Base-by-base conservation (phyloP, 2,888 invertebrate species). In the Oscheius sp. region DNA sequence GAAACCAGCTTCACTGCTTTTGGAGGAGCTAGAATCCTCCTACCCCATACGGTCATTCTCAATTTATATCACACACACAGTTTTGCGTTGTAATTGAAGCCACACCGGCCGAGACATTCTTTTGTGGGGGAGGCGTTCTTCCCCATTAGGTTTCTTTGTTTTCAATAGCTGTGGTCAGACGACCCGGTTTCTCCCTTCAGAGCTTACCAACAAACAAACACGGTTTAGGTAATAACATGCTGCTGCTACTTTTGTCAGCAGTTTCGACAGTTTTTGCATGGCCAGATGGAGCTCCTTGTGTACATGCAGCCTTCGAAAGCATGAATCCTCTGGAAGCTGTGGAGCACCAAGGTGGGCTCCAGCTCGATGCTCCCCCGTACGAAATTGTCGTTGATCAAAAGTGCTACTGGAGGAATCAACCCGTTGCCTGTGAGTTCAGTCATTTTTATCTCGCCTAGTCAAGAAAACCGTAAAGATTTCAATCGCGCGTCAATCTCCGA, bases 321-420 rank as follows among this genome's bases (percentile, higher is more conserved):
- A 88, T 88, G 88, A 88, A 88, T 74, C 88, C 88, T n/a, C 74
- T 87, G 32, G 88, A 88, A 77, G 88, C 88, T 9, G 85, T 88
- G 3, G 88, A 88, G 62, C 88, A 88, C 78, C 87, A 88, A 62
- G 88, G 88, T 42, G 88, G 88, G 11, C 82, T 88, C 11, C 83
- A 83, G 76, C 77, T 85, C n/a, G 50, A 60, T 47, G 10, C 76
- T 29, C 88, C 88, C 0, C 88, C 88, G 1, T 88, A 86, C 63
- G 79, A 83, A 71, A 86, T 88, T 66, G 82, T 82, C 35, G 80
- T 86, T 3, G 86, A 86, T 72, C 83, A 85, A 70, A 78, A 79
- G 47, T 88, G 88, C 76, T 88, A 88, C 68, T 85, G 86, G 85
- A 76, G 80, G 48, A 84, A 85, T 79, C 86, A 86, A 47, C 88